Conservation (phyloP, 2,888 invertebrate genomes). For the Eristalis intricaria region DNA sequence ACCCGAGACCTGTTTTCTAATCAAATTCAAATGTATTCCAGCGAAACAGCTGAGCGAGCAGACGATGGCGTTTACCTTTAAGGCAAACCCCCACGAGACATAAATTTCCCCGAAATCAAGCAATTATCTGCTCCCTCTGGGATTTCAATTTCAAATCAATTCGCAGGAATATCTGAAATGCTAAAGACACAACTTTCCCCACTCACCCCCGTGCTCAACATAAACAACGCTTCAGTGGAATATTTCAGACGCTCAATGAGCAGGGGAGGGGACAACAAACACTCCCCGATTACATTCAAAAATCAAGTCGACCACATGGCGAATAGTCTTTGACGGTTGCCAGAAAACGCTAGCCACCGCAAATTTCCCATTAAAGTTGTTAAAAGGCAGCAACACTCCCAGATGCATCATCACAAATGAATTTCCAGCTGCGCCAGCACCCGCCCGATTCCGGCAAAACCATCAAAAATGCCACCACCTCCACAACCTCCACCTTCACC, state of each 20-base stretch:
- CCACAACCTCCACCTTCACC: neutral
- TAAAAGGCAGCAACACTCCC: conserved; percentile 41
- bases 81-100: neutral
- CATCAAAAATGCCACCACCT: neutral
- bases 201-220: too few relatives aligned
- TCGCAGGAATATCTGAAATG: too few relatives aligned
- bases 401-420: conserved; percentile 31
- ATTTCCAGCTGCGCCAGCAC: neutral
- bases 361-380: conserved; percentile 44
- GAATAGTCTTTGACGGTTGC: neutral
- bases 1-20: neutral
- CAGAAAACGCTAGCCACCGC: conserved; percentile 1
- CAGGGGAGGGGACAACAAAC: neutral
- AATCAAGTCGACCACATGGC: conserved; percentile 3
- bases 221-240: too few relatives aligned
- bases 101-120: neutral
- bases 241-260: neutral
- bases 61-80: too few relatives aligned
- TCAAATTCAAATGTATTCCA: neutral
- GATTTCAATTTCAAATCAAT: neutral
- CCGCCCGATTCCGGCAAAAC: neutral
- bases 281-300: too few relatives aligned
- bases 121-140: neutral
- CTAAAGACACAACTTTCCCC: neutral
- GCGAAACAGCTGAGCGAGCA: neutral